phyloP scores from a whole-genome alignment of 2,888 invertebrate genomes.

The Amphipyra tragopoginis region DNA sequence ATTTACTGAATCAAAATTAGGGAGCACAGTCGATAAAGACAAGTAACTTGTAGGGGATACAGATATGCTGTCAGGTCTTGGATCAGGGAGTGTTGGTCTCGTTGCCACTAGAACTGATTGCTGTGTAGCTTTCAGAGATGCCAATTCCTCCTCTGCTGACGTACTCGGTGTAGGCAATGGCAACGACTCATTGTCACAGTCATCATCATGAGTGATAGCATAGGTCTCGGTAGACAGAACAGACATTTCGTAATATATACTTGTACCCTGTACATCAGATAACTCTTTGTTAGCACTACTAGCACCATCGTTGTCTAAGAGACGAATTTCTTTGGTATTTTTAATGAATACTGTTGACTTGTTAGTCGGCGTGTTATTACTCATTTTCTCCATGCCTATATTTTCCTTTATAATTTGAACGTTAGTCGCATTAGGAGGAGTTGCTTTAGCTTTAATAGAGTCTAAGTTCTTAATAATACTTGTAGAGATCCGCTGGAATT shows the following conservation, averaged over 20 bases:
- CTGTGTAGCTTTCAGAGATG: conserved; percentile 68
- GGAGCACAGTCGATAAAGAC: conserved; percentile 67
- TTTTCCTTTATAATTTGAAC: conserved; percentile 75
- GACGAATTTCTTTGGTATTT: conserved; percentile 88
- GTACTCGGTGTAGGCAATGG: conserved; percentile 73
- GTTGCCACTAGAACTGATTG: conserved; percentile 63
- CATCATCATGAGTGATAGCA: conserved; percentile 80
- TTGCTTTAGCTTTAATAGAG: conserved; percentile 72
- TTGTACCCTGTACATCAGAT: conserved; percentile 86
- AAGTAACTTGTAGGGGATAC: conserved; percentile 66
- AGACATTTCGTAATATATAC: conserved; percentile 88
- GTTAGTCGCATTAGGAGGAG: conserved; percentile 73
- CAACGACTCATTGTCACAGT: conserved; percentile 81
- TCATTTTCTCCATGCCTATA: conserved; percentile 81
- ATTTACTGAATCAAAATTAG: conserved; percentile 64
- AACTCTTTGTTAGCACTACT: conserved; percentile 78
- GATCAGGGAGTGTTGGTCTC: conserved; percentile 56
- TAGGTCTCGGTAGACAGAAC: conserved; percentile 86
- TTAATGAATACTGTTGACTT: conserved; percentile 87
- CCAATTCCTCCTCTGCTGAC: conserved; percentile 73
- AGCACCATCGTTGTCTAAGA: conserved; percentile 83
- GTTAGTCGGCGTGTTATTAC: conserved; percentile 84
- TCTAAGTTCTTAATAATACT: conserved; percentile 88
- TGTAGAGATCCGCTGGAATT: conserved; percentile 86
- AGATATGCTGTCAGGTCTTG: conserved; percentile 64